Percentiles rank a stretch among this genome's conserved stretches.
Conservation (phyloP, 2,113 vertebrate species). For the Eulacestoma nigropectus region DNA sequence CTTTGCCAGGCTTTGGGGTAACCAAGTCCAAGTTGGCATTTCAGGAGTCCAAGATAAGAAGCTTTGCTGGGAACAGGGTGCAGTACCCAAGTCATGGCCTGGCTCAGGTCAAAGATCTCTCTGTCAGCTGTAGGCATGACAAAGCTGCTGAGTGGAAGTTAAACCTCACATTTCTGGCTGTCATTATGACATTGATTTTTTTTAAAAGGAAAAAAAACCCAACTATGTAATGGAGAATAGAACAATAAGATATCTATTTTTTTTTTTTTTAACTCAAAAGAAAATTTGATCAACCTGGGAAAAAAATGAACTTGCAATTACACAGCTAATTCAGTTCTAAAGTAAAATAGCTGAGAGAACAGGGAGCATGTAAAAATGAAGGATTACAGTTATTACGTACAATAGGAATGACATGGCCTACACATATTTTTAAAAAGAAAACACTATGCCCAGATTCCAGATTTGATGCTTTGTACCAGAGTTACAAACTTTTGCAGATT, state of each 20-base stretch:
- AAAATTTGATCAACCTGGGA: not conserved
- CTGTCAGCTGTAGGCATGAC: not conserved
- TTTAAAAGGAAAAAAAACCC: rapidly evolving
- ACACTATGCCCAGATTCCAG: not conserved
- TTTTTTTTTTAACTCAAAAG: not conserved
- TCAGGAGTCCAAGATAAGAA: not conserved
- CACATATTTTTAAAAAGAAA: not conserved
- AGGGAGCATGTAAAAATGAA: not conserved
- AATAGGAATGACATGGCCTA: not conserved
- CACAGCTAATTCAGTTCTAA: not conserved
- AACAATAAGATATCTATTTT: not conserved
- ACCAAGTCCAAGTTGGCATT: not conserved
- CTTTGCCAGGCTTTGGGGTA: not conserved
- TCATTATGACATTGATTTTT: not conserved
- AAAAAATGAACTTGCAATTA: not conserved
- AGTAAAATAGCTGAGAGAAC: not conserved
- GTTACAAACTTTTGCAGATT: not conserved
- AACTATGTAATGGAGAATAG: not conserved
- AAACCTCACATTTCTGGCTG: not conserved
- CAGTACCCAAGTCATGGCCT: not conserved
- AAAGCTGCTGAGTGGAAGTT: not conserved
- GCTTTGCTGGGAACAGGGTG: not conserved
- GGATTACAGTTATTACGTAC: not conserved
- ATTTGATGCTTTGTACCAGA: not conserved
- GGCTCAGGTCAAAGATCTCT: not conserved